phyloP scores from a whole-genome alignment of 2,797 vertebrate genomes.

The Pseudochromis fuscus region DNA sequence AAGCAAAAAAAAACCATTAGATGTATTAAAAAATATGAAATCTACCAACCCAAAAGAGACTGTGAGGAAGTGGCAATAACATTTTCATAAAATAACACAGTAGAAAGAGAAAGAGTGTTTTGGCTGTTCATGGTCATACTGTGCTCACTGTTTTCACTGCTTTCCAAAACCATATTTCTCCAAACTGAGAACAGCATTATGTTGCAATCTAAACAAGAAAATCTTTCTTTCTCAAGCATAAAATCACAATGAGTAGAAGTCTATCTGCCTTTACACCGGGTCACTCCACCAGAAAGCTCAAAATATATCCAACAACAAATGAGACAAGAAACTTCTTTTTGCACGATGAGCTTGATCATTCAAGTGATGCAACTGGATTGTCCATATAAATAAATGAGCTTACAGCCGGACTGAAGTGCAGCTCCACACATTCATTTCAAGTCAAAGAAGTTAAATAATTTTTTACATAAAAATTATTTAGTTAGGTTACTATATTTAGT shows the following conservation, averaged over 20 bases:
- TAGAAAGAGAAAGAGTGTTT: not conserved
- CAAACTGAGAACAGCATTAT: not conserved
- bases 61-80: not conserved
- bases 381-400: slow-evolving; percentile 4
- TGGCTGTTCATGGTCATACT: not conserved
- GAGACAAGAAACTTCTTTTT: not conserved
- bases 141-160: not conserved
- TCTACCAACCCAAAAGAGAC: slow-evolving; percentile 13
- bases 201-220: not conserved
- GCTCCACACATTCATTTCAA: not conserved
- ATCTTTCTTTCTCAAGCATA: too few relatives aligned
- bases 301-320: not conserved
- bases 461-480: not conserved
- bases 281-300: not conserved
- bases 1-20: not conserved
- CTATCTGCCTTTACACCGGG: not conserved
- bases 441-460: not conserved
- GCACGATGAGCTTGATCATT: not conserved
- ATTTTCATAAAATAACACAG: slow-evolving; percentile 12
- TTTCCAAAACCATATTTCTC: not conserved
- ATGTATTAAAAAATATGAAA: slow-evolving; percentile 5
- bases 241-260: not conserved
- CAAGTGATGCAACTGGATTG: not conserved
- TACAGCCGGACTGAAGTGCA: not conserved
- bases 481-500: too few relatives aligned